A percentile compares a stretch with the other conserved stretches of the same genome.
These are phyloP conservation scores for Caenorhabditis sp. DNA, from an alignment of 2,888 invertebrate genomes.

Conservation along the genomic window DNA sequence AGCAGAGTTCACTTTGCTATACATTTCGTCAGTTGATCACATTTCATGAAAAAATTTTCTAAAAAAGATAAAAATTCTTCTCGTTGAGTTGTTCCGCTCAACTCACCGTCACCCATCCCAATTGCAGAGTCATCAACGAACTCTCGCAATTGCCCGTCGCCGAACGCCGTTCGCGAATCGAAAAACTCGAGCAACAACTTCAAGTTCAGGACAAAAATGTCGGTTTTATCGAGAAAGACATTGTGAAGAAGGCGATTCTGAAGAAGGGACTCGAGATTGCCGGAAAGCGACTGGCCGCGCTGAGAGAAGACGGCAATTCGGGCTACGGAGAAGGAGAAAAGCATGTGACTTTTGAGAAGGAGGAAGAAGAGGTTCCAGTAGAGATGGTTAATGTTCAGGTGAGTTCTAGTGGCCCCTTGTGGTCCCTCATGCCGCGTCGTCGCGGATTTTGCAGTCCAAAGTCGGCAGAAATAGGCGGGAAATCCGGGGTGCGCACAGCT, in stretches of 20 bases:
- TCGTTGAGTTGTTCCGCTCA: too few relatives aligned
- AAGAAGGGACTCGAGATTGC: slow-evolving; percentile 70
- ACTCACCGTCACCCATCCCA: neutral
- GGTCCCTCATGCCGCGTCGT: too few relatives aligned
- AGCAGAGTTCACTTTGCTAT: too few relatives aligned
- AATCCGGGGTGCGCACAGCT: too few relatives aligned
- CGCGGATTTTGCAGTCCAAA: too few relatives aligned
- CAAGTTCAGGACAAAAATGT: slow-evolving; percentile 64
- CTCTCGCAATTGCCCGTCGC: slow-evolving; percentile 56
- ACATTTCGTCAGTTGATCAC: too few relatives aligned
- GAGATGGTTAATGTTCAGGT: too few relatives aligned
- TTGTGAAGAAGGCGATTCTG: slow-evolving; percentile 64
- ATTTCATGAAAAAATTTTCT: neutral
- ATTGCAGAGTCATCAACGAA: slow-evolving; percentile 64
- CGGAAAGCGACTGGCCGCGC: slow-evolving; percentile 50
- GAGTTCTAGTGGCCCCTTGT: too few relatives aligned
- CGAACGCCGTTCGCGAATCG: slow-evolving; percentile 59
- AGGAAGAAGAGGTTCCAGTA: slow-evolving; percentile 9
- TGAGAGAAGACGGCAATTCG: slow-evolving; percentile 21
- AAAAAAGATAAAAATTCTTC: too few relatives aligned
- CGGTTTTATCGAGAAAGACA: slow-evolving; percentile 61
- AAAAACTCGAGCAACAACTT: slow-evolving; percentile 69
- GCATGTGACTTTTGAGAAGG: slow-evolving; percentile 26
- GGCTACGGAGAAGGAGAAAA: slow-evolving; percentile 14
- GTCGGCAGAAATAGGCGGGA: too few relatives aligned